Conservation (phyloP, 2,888 invertebrate species). For the Agrotis clavis region DNA sequence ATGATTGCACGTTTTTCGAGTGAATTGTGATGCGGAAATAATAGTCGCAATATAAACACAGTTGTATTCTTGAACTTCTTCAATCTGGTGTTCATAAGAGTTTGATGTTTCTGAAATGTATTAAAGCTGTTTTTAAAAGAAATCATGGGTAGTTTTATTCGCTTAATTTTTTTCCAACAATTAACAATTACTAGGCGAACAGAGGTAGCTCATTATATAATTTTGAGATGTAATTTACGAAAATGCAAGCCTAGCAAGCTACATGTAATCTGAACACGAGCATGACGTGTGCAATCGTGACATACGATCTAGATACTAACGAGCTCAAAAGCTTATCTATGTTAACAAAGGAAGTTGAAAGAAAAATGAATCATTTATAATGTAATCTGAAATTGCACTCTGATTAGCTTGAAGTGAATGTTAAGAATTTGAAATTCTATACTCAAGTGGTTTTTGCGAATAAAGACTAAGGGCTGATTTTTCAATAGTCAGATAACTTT, state of each 20-base stretch:
- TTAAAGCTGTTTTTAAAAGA: conserved; percentile 3
- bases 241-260: not conserved
- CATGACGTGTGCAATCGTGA: not conserved
- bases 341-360: conserved; percentile 60
- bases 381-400: conserved; percentile 64
- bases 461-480: too few species aligned
- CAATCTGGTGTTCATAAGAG: conserved; percentile 1
- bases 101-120: conserved; percentile 5
- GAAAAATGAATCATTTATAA: conserved; percentile 47
- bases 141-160: too few species aligned
- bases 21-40: conserved; percentile 2
- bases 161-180: not conserved
- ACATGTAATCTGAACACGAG: not conserved
- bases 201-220: not conserved
- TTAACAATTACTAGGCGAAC: not conserved
- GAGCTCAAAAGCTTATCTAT: not conserved
- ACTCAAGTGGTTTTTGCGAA: conserved; percentile 33
- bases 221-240: not conserved
- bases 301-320: not conserved
- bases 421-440: conserved; percentile 61
- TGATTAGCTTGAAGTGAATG: conserved; percentile 60
- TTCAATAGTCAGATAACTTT: too few species aligned
- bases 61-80: not conserved
- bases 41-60: not conserved
- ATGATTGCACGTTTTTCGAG: conserved; percentile 35